Evolutionary conservation across 37 sponge, comb jelly and placozoan species (phyloP), one percentile per base, ranked within the genome.

Genomic region (Bolinopsis microptera): DNA sequence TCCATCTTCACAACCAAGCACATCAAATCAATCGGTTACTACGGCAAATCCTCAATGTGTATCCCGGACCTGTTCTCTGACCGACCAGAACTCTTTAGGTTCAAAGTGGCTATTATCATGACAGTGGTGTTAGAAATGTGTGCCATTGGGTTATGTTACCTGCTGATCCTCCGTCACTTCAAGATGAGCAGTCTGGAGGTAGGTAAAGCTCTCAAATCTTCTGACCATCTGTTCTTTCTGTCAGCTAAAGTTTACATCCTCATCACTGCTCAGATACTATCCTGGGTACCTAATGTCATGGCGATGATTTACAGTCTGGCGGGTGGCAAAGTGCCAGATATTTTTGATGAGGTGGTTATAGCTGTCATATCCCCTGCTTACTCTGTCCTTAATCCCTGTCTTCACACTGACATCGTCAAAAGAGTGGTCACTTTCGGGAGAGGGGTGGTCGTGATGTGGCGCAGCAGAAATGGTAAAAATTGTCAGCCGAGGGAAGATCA

Each of bases 361-460:
- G 74, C 74, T 70, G 27, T 70, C 74, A 70, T 70, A 3, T 70
- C 74, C 74, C 74, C 74, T 30, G 27, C 74, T 24, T 70, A 70
- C 74, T 70, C 74, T 25, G 74, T 70, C 27, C n/a, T 70, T 24
- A 70, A 70, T 70, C 74, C 74, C 5, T 70, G 74, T 18, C 74
- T 70, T 18, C 74, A 70, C 27, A 70, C 74, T 23, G 74, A 70
- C 27, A 70, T 70, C n/a, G n/a, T n/a, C n/a, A n/a, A n/a, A n/a
- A n/a, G n/a, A n/a, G n/a, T n/a, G n/a, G n/a, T n/a, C n/a, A n/a
- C n/a, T n/a, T n/a, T n/a, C n/a, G n/a, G n/a, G n/a, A n/a, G n/a
- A n/a, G n/a, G n/a, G n/a, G n/a, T n/a, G n/a, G n/a, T n/a, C n/a
- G n/a, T n/a, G n/a, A n/a, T n/a, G n/a, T n/a, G n/a, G n/a, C n/a